Evolutionary conservation across 2,113 vertebrate genomes (phyloP).

Genomic region (Tympanuchus pallidicinctus): DNA sequence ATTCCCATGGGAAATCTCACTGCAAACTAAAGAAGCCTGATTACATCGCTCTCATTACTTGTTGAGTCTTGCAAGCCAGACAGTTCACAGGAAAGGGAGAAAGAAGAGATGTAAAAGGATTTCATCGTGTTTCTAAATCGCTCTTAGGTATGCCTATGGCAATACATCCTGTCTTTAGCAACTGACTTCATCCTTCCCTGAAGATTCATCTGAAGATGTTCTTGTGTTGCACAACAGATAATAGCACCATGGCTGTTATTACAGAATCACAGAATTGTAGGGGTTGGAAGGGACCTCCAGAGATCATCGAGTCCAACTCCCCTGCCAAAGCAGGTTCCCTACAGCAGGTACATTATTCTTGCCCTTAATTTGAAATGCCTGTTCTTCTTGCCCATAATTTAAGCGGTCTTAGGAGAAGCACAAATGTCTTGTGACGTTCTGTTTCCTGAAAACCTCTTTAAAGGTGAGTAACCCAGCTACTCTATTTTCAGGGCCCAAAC

Average conservation of each 20-base stretch:
- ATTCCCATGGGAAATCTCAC: neutral
- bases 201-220: neutral
- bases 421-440: neutral
- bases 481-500: neutral
- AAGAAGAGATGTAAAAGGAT: neutral
- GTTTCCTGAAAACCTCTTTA: neutral
- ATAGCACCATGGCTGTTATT: slow-evolving; percentile 17
- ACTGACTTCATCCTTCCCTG: neutral
- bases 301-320: too few species aligned
- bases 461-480: neutral
- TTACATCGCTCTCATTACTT: neutral
- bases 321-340: too few species aligned
- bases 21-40: neutral
- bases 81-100: neutral
- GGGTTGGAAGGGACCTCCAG: too few species aligned
- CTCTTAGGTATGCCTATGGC: neutral
- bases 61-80: neutral
- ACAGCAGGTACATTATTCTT: too few species aligned
- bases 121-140: neutral
- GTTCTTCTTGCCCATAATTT: slow-evolving; percentile 4
- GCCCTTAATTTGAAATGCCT: slow-evolving; percentile 6
- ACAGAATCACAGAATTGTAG: too few species aligned
- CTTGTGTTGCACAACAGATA: slow-evolving; percentile 22
- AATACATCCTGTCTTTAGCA: slow-evolving; percentile 1
- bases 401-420: neutral